Evolutionary conservation across 1,140 invertebrate genomes (phyloP), one percentile per base, ranked within the genome.

Genomic region (Hycleus cichorii): DNA sequence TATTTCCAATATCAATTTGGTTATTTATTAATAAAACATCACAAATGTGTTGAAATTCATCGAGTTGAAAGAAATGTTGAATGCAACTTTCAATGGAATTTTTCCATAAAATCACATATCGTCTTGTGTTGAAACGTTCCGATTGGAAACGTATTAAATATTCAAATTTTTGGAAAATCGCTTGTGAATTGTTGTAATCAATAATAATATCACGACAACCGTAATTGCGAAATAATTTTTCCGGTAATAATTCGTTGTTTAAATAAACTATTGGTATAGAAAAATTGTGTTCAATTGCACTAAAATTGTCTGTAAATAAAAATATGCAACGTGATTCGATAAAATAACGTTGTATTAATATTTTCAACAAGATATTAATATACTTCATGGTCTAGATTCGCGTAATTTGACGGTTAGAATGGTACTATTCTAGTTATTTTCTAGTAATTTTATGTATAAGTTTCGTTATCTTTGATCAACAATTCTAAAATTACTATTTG

Each of bases 181-280:
- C 43, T 24, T 38, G 32, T n/a, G 57, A 43, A 10, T 63, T 56
- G 43, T 51, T 24, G 49, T 40, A 38, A 40, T 51, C 32, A 27
- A 63, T 47, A n/a, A 63, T 40, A 32, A 63, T 48, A 10, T 43
- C 57, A 48, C 59, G 52, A 48, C 60, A 63, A 10, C 60, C 60
- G 27, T 49, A 47, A 42, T 52, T 39, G 46, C 49, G 46, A n/a
- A 58, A 62, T 12, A 47, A 39, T 12, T 50, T 26, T 46, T 42
- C 11, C 3, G 50, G 38, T 47, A 54, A 40, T 25, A 58, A 53
- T 46, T 39, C 47, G 18, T 24, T 26, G 26, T 49, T 46, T 5
- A 62, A 12, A 32, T 46, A 32, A 32, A 58, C 39, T 6, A 44
- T 47, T 49, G 54, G 54, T 47, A 55, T 58, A 11, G 25, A 39